Percentiles rank a stretch among this genome's conserved stretches.
phyloP scores from a whole-genome alignment of 2,113 vertebrate genomes.

The Osmerus mordax region DNA sequence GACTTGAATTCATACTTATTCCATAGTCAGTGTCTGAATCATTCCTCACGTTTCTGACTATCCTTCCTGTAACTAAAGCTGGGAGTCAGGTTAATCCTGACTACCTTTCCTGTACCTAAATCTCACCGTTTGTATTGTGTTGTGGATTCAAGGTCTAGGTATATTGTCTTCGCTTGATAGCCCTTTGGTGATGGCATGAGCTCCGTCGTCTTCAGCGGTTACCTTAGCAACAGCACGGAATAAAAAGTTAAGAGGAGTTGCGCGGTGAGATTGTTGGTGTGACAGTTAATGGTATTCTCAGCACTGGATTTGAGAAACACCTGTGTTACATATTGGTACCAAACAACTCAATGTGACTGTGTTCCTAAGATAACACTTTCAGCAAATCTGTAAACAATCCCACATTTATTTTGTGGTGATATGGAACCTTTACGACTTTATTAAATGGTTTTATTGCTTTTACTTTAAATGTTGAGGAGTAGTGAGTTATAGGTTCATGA shows the following conservation, averaged over 20 bases:
- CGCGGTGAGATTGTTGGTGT: conserved; percentile 51
- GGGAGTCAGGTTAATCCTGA: too few species aligned
- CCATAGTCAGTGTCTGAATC: not conserved
- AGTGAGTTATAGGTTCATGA: too few species aligned
- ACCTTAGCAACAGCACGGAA: conserved; percentile 66
- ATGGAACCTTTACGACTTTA: too few species aligned
- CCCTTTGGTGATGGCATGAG: conserved; percentile 31
- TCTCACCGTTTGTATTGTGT: not conserved
- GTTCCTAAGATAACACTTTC: too few species aligned
- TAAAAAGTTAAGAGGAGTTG: conserved; percentile 56
- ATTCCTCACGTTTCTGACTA: conserved; percentile 5
- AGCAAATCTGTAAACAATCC: too few species aligned
- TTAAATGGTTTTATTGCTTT: too few species aligned
- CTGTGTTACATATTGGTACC: not conserved
- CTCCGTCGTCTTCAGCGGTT: conserved; percentile 42
- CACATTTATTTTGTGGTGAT: too few species aligned
- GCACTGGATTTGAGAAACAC: conserved; percentile 1
- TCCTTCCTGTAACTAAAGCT: conserved; percentile 1
- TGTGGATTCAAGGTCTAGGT: conserved; percentile 35
- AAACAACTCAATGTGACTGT: too few species aligned
- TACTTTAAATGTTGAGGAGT: too few species aligned
- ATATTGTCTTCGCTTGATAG: conserved; percentile 17
- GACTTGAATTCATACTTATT: not conserved
- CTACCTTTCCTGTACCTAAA: not conserved
- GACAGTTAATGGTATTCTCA: conserved; percentile 37